Conservation (phyloP, 2,113 vertebrate genomes). For the Eurystomus gularis region DNA sequence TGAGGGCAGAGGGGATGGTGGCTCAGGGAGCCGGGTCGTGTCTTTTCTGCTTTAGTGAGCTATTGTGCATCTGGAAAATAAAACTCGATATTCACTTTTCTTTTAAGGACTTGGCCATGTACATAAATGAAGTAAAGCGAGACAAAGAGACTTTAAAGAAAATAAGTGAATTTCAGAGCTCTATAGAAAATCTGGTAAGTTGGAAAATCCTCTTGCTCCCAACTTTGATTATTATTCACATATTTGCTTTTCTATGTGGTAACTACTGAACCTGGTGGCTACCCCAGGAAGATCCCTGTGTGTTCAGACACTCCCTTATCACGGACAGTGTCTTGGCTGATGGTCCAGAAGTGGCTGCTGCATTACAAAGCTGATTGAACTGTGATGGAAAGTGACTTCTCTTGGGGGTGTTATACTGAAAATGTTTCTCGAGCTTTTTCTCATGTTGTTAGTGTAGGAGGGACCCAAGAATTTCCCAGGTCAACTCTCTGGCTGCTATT, state of each 20-base stretch:
- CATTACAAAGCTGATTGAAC: neutral
- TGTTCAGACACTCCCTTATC: neutral
- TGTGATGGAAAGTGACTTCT: neutral
- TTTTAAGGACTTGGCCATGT: slow-evolving; percentile 94
- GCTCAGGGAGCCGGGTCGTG: fast-evolving
- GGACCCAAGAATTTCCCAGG: neutral
- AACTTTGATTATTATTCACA: neutral
- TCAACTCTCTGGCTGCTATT: neutral
- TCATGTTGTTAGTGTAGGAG: neutral
- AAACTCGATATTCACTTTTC: neutral
- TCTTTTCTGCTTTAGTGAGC: neutral
- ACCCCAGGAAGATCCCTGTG: fast-evolving
- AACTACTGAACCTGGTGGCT: neutral
- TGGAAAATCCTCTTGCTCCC: neutral
- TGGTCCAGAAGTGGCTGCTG: neutral
- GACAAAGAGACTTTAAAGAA: slow-evolving; percentile 99
- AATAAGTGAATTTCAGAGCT: slow-evolving; percentile 96
- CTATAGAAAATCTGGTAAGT: slow-evolving; percentile 95
- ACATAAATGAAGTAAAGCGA: slow-evolving; percentile 97
- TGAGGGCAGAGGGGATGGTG: fast-evolving
- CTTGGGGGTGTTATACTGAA: neutral
- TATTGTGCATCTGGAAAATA: neutral
- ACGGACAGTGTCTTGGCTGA: neutral
- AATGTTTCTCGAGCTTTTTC: neutral
- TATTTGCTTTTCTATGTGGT: neutral